Base-by-base conservation (phyloP, 2,113 vertebrate genomes). In the Aegypius monachus region DNA sequence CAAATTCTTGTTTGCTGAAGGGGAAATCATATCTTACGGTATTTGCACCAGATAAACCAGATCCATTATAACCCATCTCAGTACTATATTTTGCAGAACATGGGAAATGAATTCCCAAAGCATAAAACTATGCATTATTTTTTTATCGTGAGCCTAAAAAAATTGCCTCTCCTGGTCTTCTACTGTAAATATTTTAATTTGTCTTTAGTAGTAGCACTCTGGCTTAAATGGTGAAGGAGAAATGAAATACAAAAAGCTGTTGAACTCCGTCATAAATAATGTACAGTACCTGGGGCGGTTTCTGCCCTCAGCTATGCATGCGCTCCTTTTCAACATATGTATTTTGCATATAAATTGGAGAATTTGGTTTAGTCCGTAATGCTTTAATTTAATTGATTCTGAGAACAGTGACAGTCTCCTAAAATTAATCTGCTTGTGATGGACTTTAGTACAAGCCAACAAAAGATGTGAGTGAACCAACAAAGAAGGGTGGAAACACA, bases 1-100 rank as follows among this genome's bases (percentile, higher is more conserved):
- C 81, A 90, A 96, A 97, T 97, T 97, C 96, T 97, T 97, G 81
- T 93, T 95, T 95, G 91, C 79, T 70, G 82, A 96, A 89, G 56
- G 74, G 88, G 86, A 97, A 97, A 88, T 94, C 29, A 72, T 91
- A 80, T 88, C 82, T 97, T 96, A 95, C 88, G 42, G 88, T 94
- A 96, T 94, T 97, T 96, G 75, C 45, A 82, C 47, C 58, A 92
- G 83, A 95, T 87, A 88, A 97, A 86, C 71, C 61, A 88, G 42
- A 88, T 94, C 86, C 92, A 97, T 97, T 97, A 91, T 81, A 95
- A 83, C 59, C 73, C n/a, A 42, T 81, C 65, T 86, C 79, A 78
- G 32, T 86, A 71, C 66, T 91, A 47, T 92, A 79, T 95, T 96
- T 96, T 96, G 80, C 59, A 79, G 78, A 62, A 84, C 90, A 91